These are phyloP conservation scores for Plagiodera versicolora DNA, from an alignment of 2,888 invertebrate genomes.

Conservation along the genomic window DNA sequence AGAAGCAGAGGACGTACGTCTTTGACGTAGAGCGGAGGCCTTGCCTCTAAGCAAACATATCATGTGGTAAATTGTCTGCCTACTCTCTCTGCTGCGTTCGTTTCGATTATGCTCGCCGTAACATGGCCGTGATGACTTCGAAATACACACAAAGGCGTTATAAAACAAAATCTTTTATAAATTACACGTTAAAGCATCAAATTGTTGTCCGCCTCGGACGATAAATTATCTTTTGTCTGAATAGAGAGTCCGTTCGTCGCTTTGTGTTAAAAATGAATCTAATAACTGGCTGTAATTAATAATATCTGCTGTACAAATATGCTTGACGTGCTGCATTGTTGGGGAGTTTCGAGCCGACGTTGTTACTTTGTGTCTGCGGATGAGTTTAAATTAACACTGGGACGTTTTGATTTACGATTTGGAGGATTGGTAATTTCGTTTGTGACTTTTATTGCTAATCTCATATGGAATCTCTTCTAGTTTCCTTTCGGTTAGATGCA, in stretches of 20 bases:
- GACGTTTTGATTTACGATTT: constrained; percentile 23
- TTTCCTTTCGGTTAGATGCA: not conserved
- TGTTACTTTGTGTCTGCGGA: constrained; percentile 13
- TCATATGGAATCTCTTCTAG: not conserved
- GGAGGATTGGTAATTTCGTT: constrained; percentile 11
- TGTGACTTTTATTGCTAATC: not conserved
- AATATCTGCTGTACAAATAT: constrained; percentile 32
- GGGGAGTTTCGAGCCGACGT: constrained; percentile 6
- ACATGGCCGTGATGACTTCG: constrained; percentile 43
- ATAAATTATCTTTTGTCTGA: constrained; percentile 52
- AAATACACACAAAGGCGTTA: constrained; percentile 40
- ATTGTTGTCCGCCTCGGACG: constrained; percentile 55
- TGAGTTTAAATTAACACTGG: constrained; percentile 19
- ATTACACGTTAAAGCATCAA: constrained; percentile 56
- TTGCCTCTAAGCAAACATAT: constrained; percentile 57
- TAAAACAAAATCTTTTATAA: constrained; percentile 57
- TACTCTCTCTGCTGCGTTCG: constrained; percentile 49
- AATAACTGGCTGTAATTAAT: constrained; percentile 32
- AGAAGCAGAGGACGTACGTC: constrained; percentile 5
- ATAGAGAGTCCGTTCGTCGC: constrained; percentile 23
- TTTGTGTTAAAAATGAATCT: constrained; percentile 33
- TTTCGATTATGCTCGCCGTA: constrained; percentile 46
- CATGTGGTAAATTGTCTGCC: constrained; percentile 57
- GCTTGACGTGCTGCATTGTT: constrained; percentile 33
- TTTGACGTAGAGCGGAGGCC: constrained; percentile 37